Conservation (phyloP, 2,113 vertebrate genomes). For the Hylia prasina region DNA sequence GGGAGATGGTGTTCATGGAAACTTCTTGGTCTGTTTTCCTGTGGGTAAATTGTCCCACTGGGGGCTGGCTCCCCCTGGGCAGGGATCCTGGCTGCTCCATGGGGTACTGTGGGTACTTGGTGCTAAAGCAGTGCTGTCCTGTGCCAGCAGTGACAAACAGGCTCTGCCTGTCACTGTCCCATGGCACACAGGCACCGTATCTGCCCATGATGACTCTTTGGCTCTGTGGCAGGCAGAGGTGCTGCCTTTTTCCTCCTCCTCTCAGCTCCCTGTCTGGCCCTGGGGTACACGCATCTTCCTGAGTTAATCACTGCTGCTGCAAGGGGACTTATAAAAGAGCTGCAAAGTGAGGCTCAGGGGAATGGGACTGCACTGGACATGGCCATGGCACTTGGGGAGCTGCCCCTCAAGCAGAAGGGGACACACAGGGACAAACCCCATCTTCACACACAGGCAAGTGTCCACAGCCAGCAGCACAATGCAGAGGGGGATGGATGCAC, state of each 20-base stretch:
- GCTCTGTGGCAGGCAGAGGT: background rate
- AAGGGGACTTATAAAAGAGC: background rate
- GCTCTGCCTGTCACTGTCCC: background rate
- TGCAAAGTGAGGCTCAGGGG: background rate
- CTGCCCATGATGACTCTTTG: background rate
- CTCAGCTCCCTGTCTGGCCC: background rate
- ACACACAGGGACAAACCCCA: background rate
- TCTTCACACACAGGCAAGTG: accelerated
- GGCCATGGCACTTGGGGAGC: background rate
- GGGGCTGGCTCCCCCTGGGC: background rate
- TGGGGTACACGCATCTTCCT: background rate
- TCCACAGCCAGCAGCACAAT: background rate
- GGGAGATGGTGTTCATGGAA: background rate
- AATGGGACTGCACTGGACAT: accelerated
- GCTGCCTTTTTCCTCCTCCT: background rate
- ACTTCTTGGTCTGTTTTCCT: background rate
- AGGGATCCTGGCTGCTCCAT: background rate
- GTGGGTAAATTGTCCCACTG: background rate
- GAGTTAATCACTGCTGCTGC: background rate
- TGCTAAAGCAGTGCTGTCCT: background rate
- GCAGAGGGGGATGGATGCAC: too few species aligned
- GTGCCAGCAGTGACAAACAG: background rate
- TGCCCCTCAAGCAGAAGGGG: background rate
- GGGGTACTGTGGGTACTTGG: background rate
- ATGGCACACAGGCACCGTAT: background rate